Evolutionary conservation across 2,113 vertebrate species (phyloP).

Genomic region (Nothoprocta pentlandii): DNA sequence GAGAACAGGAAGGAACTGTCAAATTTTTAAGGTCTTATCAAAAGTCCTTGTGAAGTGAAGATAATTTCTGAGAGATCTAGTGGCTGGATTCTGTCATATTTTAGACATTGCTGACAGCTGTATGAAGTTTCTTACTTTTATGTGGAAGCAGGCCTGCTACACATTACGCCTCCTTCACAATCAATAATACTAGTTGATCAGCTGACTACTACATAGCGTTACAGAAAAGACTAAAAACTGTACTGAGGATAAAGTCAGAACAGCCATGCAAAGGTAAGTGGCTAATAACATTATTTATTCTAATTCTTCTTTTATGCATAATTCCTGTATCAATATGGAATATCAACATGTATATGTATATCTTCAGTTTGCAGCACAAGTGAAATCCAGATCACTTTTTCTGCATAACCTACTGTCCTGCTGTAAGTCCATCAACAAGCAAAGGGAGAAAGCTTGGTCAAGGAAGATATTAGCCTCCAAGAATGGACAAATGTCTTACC

Average conservation of each 20-base stretch:
- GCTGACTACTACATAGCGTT: neutral
- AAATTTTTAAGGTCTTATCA: neutral
- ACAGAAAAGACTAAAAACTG: neutral
- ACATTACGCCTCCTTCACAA: neutral
- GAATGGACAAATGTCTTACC: conserved; percentile 54
- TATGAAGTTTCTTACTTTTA: neutral
- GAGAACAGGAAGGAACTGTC: neutral
- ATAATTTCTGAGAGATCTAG: neutral
- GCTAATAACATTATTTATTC: neutral
- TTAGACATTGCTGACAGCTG: neutral
- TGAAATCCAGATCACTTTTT: neutral
- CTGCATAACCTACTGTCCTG: neutral
- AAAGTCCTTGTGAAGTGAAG: neutral
- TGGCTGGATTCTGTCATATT: neutral
- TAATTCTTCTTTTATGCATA: neutral
- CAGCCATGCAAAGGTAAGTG: neutral
- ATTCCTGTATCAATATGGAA: neutral
- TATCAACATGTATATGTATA: fast-evolving
- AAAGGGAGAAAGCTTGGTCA: neutral
- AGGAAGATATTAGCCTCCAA: neutral
- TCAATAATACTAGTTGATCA: neutral
- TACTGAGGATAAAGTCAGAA: neutral
- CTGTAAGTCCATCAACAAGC: neutral
- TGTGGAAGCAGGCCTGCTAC: neutral
- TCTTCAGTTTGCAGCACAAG: neutral